These are phyloP conservation scores for Drosophila testacea DNA, from an alignment of 2,888 invertebrate genomes.

Conservation along the genomic window DNA sequence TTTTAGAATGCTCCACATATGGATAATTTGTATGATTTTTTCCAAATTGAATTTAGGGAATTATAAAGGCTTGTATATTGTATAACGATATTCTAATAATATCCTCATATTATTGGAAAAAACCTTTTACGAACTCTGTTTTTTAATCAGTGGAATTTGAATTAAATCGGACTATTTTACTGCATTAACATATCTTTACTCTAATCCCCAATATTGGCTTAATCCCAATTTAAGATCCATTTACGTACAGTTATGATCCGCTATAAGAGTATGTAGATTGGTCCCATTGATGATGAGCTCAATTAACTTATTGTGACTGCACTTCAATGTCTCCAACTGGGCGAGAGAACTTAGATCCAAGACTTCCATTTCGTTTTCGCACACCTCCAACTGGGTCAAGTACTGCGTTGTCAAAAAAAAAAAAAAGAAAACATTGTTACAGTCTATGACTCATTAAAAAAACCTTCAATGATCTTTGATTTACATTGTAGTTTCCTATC, in stretches of 20 bases:
- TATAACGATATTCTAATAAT: too few relatives aligned
- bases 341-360: conserved; percentile 92
- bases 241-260: conserved; percentile 89
- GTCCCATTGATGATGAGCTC: conserved; percentile 92
- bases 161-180: too few relatives aligned
- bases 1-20: too few relatives aligned
- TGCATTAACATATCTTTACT: too few relatives aligned
- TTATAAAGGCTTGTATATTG: too few relatives aligned
- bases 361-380: conserved; percentile 93
- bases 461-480: not conserved
- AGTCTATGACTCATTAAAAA: conserved; percentile 72
- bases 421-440: not conserved
- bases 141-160: too few relatives aligned
- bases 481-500: conserved; percentile 93
- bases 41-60: too few relatives aligned
- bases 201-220: not conserved
- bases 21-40: too few relatives aligned
- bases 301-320: conserved; percentile 91
- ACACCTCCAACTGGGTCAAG: conserved; percentile 92
- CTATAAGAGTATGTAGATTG: conserved; percentile 90
- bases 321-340: conserved; percentile 91
- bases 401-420: conserved; percentile 87
- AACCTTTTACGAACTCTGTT: too few relatives aligned
- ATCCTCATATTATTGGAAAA: too few relatives aligned
- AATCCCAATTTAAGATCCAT: too few relatives aligned